These are phyloP conservation scores for Drosophila tripunctata DNA, from an alignment of 2,888 invertebrate species.

Conservation along the genomic window DNA sequence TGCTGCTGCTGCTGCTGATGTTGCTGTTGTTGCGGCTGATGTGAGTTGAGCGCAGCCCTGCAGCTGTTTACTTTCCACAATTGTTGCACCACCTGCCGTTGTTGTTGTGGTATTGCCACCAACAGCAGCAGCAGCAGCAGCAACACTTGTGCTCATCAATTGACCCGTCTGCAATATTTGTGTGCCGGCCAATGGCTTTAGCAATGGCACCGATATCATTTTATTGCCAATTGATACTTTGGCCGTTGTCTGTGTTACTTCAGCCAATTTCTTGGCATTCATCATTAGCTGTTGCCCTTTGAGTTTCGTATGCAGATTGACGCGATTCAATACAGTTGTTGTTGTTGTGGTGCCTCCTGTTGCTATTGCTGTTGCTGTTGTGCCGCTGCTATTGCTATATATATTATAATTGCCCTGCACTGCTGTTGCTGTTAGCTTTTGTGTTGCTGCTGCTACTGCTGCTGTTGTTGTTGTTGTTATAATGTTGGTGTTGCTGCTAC, in stretches of 20 bases:
- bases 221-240: conserved; percentile 84
- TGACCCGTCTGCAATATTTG: conserved; percentile 68
- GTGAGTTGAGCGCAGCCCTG: conserved; percentile 44
- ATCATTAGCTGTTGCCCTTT: conserved; percentile 76
- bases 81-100: conserved; percentile 69
- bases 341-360: no score
- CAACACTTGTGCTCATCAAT: conserved; percentile 57
- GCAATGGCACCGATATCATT: conserved; percentile 84
- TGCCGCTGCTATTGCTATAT: conserved; percentile 49
- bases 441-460: conserved; percentile 8
- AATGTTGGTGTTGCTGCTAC: background rate
- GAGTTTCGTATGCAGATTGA: conserved; percentile 61
- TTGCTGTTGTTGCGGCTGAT: conserved; percentile 31
- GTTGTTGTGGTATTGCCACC: no score
- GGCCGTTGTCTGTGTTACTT: conserved; percentile 87
- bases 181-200: conserved; percentile 80
- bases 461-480: background rate
- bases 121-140: no score
- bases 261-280: conserved; percentile 82
- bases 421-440: conserved; percentile 6
- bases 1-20: conserved; percentile 27
- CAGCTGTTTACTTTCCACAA: conserved; percentile 65
- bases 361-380: conserved; percentile 16
- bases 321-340: conserved; percentile 60
- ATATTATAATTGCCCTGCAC: conserved; percentile 47